These are phyloP conservation scores for Selene dorsalis DNA, from an alignment of 2,797 vertebrate species.

Conservation along the genomic window DNA sequence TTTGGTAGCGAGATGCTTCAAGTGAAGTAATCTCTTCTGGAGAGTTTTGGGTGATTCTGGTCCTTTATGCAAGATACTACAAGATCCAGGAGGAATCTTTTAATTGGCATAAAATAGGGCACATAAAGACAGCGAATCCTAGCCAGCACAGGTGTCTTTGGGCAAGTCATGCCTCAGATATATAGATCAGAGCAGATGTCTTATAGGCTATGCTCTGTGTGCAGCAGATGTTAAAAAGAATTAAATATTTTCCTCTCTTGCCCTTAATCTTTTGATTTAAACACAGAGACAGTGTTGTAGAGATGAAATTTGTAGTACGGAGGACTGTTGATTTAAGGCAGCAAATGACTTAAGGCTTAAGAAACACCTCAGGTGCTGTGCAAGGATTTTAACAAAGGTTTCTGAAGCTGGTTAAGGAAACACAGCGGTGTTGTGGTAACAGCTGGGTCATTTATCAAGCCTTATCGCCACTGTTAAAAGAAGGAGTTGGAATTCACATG, in stretches of 20 bases:
- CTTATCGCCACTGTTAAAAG: conserved; percentile 50
- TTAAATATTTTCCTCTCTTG: conserved; percentile 19
- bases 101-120: conserved; percentile 41
- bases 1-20: conserved; percentile 6
- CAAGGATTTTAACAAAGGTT: conserved; percentile 54
- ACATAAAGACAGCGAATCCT: conserved; percentile 14
- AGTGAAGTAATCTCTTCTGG: conserved; percentile 25
- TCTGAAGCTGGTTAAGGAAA: conserved; percentile 38
- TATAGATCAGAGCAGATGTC: conserved; percentile 25
- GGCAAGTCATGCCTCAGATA: conserved; percentile 21
- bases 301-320: conserved; percentile 23
- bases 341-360: conserved; percentile 39
- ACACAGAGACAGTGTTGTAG: conserved; percentile 1
- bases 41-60: background rate
- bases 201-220: conserved; percentile 17
- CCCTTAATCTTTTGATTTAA: conserved; percentile 11
- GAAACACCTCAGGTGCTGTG: conserved; percentile 37
- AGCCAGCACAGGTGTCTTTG: conserved; percentile 28
- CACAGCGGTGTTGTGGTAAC: conserved; percentile 25
- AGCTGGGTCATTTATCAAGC: conserved; percentile 59
- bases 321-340: conserved; percentile 34
- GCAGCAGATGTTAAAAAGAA: conserved; percentile 32
- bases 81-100: conserved; percentile 41
- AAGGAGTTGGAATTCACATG: conserved; percentile 30
- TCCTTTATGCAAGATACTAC: conserved; percentile 21